Base-by-base conservation (phyloP, 2,888 invertebrate genomes). In the Barypeithes pellucidus region DNA sequence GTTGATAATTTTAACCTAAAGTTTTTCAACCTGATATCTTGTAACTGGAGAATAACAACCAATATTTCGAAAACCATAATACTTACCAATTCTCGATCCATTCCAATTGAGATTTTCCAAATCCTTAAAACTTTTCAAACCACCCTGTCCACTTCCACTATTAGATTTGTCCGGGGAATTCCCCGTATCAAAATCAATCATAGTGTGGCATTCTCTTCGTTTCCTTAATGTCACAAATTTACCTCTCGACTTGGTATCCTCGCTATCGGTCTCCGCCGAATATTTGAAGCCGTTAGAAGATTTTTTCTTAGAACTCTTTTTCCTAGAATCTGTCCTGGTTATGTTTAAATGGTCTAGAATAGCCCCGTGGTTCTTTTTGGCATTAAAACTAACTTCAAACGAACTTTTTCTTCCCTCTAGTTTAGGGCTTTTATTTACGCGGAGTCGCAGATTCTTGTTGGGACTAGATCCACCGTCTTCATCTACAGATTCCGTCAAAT, bases 321-420 rank as follows among this genome's bases (percentile, higher is more conserved):
- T 63, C 12, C 36, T 29, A 11, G 16, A 29, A 50, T 45, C 18
- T 2, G 14, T n/a, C 24, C 41, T 43, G 0, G 63, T 63, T 22
- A 63, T 50, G 33, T 63, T 63, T 2, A 63, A 18, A 33, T 63
- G 20, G 20, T 50, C 63, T 14, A 63, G 16, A 43, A 63, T 50
- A 45, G 14, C 12, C 0, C 14, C 29, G 4, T 29, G 16, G 2
- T 16, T 11, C 12, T 22, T n/a, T 29, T 63, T 33, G 1, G 11
- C 14, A 5, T 18, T 18, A 20, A 63, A 63, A 47, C 50, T 63
- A 4, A 63, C 16, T 29, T 63, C 63, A 29, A 63, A 29, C 4
- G 63, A 63, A 33, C 54, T 33, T 33, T 54, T 54, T 5, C 33
- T 54, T 29, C 8, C 16, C 1, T 14, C 16, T 9, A 16, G n/a